Evolutionary conservation across 2,797 vertebrate species (phyloP).

Genomic region (Cebuella pygmaea): DNA sequence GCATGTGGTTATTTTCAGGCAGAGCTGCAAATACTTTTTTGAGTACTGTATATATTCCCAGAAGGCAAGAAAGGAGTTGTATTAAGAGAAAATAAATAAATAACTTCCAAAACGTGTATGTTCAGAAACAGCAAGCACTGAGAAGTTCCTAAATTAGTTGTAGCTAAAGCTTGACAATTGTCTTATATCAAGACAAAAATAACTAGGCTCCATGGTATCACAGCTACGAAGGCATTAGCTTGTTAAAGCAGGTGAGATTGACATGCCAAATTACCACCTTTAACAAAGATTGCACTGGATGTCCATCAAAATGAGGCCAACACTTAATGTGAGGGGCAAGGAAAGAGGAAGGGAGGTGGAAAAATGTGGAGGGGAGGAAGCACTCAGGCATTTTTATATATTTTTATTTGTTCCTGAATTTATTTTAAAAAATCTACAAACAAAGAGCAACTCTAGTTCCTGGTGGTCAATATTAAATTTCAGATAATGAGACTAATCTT

Average conservation of each 20-base stretch:
- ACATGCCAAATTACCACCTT: neutral
- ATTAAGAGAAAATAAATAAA: slow-evolving; percentile 14
- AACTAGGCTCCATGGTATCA: neutral
- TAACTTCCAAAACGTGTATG: slow-evolving; percentile 10
- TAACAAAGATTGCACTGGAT: neutral
- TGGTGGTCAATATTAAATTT: neutral
- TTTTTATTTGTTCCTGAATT: neutral
- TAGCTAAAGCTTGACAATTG: neutral
- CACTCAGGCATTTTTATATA: neutral
- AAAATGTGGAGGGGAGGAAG: neutral
- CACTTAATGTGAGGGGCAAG: neutral
- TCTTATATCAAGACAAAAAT: slow-evolving; percentile 31
- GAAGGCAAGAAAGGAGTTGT: neutral
- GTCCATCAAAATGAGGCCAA: neutral
- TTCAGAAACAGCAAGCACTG: neutral
- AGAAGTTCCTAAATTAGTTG: neutral
- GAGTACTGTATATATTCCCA: neutral
- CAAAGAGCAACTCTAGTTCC: neutral
- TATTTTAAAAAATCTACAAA: neutral
- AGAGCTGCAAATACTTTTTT: neutral
- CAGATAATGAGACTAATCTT: neutral
- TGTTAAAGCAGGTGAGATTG: neutral
- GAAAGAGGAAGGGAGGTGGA: neutral
- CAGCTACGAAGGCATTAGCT: neutral
- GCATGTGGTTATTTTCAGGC: neutral